phyloP scores from a whole-genome alignment of 2,797 vertebrate genomes.

The Spheniscus humboldti region DNA sequence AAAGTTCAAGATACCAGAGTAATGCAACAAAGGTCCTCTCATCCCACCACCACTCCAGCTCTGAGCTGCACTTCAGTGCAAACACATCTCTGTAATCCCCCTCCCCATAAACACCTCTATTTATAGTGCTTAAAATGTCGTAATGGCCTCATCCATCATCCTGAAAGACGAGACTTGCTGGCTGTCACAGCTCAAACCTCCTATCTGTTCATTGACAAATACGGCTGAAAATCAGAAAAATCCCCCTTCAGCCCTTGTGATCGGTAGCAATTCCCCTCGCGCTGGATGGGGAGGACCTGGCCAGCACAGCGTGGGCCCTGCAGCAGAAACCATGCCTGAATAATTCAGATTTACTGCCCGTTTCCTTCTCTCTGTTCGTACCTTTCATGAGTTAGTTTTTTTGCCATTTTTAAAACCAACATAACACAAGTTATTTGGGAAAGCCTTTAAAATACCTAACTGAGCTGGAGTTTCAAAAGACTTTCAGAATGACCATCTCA shows the following conservation, averaged over 20 bases:
- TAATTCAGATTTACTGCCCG: background rate
- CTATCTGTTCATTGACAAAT: background rate
- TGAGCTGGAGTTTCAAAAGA: background rate
- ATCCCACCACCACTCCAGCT: background rate
- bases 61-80: background rate
- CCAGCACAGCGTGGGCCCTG: fast-evolving
- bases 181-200: background rate
- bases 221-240: background rate
- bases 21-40: background rate
- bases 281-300: background rate
- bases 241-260: fast-evolving
- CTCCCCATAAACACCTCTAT: background rate
- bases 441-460: background rate
- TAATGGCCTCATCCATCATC: background rate
- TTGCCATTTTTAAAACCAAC: background rate
- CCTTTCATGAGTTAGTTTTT: background rate
- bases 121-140: background rate
- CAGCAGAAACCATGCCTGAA: background rate
- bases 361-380: background rate
- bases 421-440: background rate
- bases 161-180: background rate
- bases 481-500: background rate
- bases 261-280: fast-evolving
- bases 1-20: background rate
- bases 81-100: background rate